These are phyloP conservation scores for Porites australiensis DNA, from an alignment of 64 coral and sea anemone species.

Conservation along the genomic window DNA sequence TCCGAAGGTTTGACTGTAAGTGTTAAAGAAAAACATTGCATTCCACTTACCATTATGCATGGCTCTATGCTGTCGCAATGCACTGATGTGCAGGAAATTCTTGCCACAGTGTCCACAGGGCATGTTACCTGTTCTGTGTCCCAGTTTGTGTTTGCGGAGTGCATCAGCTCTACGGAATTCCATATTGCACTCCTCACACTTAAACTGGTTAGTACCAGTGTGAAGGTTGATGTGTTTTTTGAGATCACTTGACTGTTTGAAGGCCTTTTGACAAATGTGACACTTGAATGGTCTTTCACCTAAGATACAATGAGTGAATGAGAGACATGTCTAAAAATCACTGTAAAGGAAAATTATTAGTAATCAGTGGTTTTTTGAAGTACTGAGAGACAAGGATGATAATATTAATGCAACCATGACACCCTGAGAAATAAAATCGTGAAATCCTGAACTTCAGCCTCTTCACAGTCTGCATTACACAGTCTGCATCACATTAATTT, in stretches of 20 bases:
- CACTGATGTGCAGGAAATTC: conserved; percentile 82
- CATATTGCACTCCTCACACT: conserved; percentile 91
- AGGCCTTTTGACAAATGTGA: conserved; percentile 90
- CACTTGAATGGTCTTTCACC: conserved; percentile 92
- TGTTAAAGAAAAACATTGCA: too few species aligned
- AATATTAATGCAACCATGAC: too few species aligned
- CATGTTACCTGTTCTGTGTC: conserved; percentile 74
- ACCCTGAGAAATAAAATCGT: too few species aligned
- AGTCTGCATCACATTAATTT: too few species aligned
- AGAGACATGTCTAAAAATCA: too few species aligned
- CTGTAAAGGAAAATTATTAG: too few species aligned
- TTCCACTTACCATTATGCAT: conserved; percentile 74
- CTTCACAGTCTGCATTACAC: too few species aligned
- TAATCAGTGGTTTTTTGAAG: too few species aligned
- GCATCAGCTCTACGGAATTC: conserved; percentile 92
- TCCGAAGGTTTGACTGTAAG: too few species aligned
- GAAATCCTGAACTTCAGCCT: too few species aligned
- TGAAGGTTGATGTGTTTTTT: conserved; percentile 98
- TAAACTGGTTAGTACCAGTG: conserved; percentile 92
- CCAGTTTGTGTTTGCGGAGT: conserved; percentile 85
- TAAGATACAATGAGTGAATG: too few species aligned
- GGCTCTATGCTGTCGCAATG: conserved; percentile 73
- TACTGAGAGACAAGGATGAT: too few species aligned
- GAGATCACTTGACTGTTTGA: conserved; percentile 94
- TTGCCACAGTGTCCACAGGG: conserved; percentile 82